A percentile compares a stretch with the other conserved stretches of the same genome.
Conservation (phyloP, 1,140 invertebrate species). For the Triops longicaudatus region DNA sequence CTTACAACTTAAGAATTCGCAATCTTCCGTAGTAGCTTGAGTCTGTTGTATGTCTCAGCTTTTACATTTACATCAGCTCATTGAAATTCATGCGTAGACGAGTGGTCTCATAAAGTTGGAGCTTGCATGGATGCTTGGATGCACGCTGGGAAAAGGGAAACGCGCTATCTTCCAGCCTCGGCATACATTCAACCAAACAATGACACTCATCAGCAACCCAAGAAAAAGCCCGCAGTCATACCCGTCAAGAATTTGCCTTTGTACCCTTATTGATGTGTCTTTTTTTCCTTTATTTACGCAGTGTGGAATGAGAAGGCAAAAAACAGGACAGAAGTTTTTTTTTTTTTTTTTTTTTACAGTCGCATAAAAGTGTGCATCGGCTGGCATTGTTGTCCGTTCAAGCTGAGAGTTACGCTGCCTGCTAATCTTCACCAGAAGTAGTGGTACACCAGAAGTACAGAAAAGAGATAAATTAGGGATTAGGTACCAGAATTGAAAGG, state of each 20-base stretch:
- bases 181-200: background rate
- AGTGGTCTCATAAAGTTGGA: background rate
- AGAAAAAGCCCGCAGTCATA: background rate
- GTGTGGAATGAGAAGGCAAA: background rate
- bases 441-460: background rate
- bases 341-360: too few species aligned
- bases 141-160: constrained; percentile 11
- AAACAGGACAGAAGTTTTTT: background rate
- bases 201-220: background rate
- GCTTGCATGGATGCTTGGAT: constrained; percentile 3
- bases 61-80: constrained; percentile 12
- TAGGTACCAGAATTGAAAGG: background rate
- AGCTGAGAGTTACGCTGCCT: background rate
- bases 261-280: background rate
- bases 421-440: background rate
- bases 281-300: background rate
- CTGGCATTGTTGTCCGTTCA: background rate
- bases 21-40: background rate
- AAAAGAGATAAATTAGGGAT: background rate
- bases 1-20: background rate
- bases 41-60: background rate
- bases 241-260: background rate
- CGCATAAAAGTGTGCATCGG: background rate
- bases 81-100: constrained; percentile 12
- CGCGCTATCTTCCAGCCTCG: background rate